Evolutionary conservation across 2,797 vertebrate genomes (phyloP).

Genomic region (Tinamus major): DNA sequence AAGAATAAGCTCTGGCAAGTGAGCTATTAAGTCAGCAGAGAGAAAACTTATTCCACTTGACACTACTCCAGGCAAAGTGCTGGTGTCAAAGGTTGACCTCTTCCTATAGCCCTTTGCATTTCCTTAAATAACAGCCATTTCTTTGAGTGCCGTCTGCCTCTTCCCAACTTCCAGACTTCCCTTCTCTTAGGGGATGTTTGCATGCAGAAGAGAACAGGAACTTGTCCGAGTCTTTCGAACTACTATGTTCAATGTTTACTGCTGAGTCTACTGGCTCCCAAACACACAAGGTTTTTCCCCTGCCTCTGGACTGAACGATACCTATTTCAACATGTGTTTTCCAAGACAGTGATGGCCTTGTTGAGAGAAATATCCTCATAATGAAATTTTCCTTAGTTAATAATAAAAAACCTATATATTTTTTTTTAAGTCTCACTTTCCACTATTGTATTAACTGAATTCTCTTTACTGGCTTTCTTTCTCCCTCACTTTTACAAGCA

Average conservation of each 20-base stretch:
- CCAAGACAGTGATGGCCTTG: neutral
- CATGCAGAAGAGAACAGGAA: neutral
- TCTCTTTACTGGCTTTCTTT: neutral
- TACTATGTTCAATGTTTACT: neutral
- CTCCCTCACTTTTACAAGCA: neutral
- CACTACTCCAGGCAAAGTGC: conserved; percentile 21
- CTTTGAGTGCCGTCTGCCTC: neutral
- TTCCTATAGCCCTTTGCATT: neutral
- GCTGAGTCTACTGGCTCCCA: too few relatives aligned
- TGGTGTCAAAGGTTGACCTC: neutral
- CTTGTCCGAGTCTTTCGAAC: neutral
- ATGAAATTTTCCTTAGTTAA: neutral
- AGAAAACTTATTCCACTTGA: conserved; percentile 14
- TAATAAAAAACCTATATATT: neutral
- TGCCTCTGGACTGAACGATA: neutral
- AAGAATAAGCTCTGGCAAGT: conserved; percentile 47
- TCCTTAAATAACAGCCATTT: neutral
- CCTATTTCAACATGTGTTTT: neutral
- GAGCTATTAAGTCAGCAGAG: neutral
- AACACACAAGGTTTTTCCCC: neutral
- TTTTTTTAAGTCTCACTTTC: neutral
- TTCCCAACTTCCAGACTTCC: neutral
- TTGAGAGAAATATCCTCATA: neutral
- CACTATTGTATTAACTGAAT: neutral
- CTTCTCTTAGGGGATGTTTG: neutral